Conservation (phyloP, 2,888 invertebrate genomes). For the Apamea epomidion region DNA sequence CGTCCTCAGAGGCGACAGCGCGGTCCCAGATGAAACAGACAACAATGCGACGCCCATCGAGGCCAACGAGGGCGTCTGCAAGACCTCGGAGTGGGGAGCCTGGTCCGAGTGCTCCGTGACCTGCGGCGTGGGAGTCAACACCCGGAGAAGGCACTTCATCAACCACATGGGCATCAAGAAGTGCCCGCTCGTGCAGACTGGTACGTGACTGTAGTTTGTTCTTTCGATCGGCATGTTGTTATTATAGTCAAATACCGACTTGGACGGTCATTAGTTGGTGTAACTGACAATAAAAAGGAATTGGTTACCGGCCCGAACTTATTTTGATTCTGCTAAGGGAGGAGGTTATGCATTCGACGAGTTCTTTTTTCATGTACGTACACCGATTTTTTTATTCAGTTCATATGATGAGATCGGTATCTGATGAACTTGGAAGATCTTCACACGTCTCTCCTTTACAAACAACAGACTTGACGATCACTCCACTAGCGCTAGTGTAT, state of each 20-base stretch:
- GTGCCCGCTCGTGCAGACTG: constrained; percentile 93
- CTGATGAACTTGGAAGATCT: background rate
- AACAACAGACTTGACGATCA: too few species aligned
- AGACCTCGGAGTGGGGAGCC: constrained; percentile 93
- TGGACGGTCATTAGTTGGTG: background rate
- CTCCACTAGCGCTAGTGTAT: constrained; percentile 3
- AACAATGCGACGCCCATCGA: constrained; percentile 64
- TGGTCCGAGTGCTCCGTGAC: constrained; percentile 97
- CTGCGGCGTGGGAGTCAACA: constrained; percentile 95
- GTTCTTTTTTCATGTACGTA: background rate
- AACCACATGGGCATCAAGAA: constrained; percentile 95
- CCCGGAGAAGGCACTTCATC: constrained; percentile 93
- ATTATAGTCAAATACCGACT: background rate
- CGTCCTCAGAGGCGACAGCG: constrained; percentile 70
- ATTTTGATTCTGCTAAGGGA: background rate
- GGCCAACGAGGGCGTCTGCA: constrained; percentile 90
- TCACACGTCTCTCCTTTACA: background rate
- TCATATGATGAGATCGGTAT: background rate
- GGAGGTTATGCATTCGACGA: background rate
- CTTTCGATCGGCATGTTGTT: too few species aligned
- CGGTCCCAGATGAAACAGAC: constrained; percentile 66
- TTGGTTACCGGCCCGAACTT: too few species aligned
- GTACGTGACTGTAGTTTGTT: constrained; percentile 71
- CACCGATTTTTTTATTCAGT: background rate
- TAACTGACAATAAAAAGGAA: background rate